Percentiles rank a stretch among this genome's conserved stretches.
Evolutionary conservation across 2,113 vertebrate species (phyloP).

Genomic region (Gnathonemus longibarbis): DNA sequence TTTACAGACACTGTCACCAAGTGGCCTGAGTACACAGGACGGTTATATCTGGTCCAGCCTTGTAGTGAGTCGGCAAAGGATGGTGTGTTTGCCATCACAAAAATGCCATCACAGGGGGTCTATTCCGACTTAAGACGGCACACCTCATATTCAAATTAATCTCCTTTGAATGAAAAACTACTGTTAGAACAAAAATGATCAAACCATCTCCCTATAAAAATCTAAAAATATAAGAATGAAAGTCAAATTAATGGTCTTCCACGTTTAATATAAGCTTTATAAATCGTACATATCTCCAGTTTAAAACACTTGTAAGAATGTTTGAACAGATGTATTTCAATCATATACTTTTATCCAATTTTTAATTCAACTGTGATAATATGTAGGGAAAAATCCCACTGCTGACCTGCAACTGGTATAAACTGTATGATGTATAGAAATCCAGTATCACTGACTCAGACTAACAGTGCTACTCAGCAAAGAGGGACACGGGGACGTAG

Average conservation of each 20-base stretch:
- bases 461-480: neutral
- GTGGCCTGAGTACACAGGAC: too few species aligned
- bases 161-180: neutral
- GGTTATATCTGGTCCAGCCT: too few species aligned
- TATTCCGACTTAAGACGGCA: neutral
- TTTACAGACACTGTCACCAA: too few species aligned
- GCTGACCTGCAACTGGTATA: neutral
- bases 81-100: too few species aligned
- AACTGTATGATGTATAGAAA: neutral
- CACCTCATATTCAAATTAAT: neutral
- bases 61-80: too few species aligned
- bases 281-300: constrained; percentile 83
- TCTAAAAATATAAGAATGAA: neutral
- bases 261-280: constrained; percentile 74
- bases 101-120: neutral
- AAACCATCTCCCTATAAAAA: neutral
- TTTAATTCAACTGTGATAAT: neutral
- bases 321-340: constrained; percentile 51
- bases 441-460: neutral
- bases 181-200: neutral
- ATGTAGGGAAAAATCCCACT: constrained; percentile 4
- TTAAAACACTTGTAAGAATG: constrained; percentile 70
- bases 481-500: neutral
- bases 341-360: constrained; percentile 29
- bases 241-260: constrained; percentile 66